A percentile compares a stretch with the other conserved stretches of the same genome.
These are phyloP conservation scores for Ariolimax columbianus DNA, from an alignment of 2,888 invertebrate genomes.

Conservation along the genomic window DNA sequence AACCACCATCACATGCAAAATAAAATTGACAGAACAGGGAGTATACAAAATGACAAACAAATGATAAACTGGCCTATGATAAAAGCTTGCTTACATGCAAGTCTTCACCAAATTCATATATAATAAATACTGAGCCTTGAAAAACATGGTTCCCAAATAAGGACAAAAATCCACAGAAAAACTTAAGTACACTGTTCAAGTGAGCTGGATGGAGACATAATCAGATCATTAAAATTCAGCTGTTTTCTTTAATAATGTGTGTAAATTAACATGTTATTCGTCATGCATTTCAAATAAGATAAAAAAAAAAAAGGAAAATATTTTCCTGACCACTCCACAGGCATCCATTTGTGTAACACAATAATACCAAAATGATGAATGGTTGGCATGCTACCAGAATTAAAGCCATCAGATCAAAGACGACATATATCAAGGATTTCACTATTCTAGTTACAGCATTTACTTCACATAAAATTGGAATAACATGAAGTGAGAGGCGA, in stretches of 20 bases:
- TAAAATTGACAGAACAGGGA: not conserved
- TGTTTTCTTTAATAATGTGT: not conserved
- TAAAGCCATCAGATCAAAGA: too few species aligned
- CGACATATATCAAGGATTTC: too few species aligned
- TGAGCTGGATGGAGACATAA: not conserved
- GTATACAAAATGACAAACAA: not conserved
- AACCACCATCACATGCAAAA: not conserved
- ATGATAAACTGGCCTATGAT: not conserved
- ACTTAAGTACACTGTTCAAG: not conserved
- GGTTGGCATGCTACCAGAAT: too few species aligned
- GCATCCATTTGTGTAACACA: too few species aligned
- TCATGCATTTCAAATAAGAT: too few species aligned
- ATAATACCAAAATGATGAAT: too few species aligned
- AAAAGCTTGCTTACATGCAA: not conserved
- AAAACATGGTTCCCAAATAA: not conserved
- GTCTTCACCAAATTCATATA: not conserved
- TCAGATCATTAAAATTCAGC: not conserved
- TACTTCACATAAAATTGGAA: too few species aligned
- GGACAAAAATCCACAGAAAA: not conserved
- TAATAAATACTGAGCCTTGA: conserved; percentile 20
- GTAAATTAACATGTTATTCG: too few species aligned
- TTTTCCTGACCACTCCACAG: too few species aligned
- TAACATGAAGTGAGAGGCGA: too few species aligned
- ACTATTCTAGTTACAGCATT: too few species aligned
- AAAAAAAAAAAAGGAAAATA: too few species aligned